Base-by-base conservation (phyloP, 2,888 invertebrate species). In the Aleiodes leptofemur region DNA sequence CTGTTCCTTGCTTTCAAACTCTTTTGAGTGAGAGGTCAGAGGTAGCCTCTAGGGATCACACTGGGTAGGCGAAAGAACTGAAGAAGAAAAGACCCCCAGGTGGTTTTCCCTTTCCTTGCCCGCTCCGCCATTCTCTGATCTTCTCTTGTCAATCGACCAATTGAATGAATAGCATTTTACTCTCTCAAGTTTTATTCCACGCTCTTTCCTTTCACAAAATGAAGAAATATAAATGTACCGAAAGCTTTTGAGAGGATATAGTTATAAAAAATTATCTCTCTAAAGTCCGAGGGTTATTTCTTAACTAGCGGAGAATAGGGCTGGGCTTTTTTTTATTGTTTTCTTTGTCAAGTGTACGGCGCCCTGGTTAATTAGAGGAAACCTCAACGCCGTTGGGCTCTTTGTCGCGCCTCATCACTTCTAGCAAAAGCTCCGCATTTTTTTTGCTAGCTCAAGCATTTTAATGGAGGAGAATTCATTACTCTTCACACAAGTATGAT, bases 291-390 rank as follows among this genome's bases (percentile, higher is more conserved):
- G 43, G 8, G 9, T 43, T 43, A 43, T 43, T 43, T 3, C 6
- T 55, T 55, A 16, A 23, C 55, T 55, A 16, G 23, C 6, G 55
- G 16, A 29, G 23, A 23, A 23, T 55, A 9, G 16, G 16, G 8
- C 0, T 11, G 7, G 7, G 16, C 31, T 57, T 59, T 34, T 23
- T n/a, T 59, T 16, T 51, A 16, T 55, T 55, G 14, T 55, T 55
- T n/a, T 2, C 14, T 14, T 55, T 55, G 55, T 55, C 16, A 6
- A 14, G 16, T n/a, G 55, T 5, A 55, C 14, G 3, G 7, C 5
- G 6, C 16, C 55, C 55, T 16, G 55, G 16, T 43, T 64, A 64
- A 61, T 61, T 61, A 61, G n/a, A 64, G 64, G 61, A 34, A 48
- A 48, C 9, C 16, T 64, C 43, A 48, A 48, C 16, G 48, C 43